Evolutionary conservation across 2,888 invertebrate species (phyloP).

Genomic region (Drosophila tripunctata): DNA sequence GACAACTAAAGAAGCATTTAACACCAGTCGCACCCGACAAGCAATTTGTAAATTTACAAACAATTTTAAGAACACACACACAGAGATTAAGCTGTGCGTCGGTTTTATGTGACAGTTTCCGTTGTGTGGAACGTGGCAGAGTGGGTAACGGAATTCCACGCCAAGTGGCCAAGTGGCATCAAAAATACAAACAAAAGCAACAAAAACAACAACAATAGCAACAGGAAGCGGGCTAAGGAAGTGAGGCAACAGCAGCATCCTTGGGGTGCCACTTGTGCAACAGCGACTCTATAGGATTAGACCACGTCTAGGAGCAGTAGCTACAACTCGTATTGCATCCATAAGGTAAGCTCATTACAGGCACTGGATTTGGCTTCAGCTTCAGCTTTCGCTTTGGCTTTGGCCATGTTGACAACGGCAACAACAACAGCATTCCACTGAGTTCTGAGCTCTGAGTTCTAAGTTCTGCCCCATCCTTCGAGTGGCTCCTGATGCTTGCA

Average conservation of each 20-base stretch:
- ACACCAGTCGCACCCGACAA: conserved; percentile 3
- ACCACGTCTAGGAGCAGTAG: conserved; percentile 31
- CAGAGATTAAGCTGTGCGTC: conserved; percentile 11
- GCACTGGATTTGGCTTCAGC: conserved; percentile 22
- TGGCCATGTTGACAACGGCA: conserved; percentile 53
- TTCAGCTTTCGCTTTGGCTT: conserved; percentile 30
- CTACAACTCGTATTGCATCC: conserved; percentile 56
- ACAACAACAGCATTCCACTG: conserved; percentile 11
- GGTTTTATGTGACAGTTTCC: conserved; percentile 62
- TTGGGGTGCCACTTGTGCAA: conserved; percentile 68
- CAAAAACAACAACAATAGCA: conserved; percentile 57
- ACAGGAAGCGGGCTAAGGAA: conserved; percentile 63
- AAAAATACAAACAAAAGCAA: conserved; percentile 51
- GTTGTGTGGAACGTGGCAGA: conserved; percentile 53
- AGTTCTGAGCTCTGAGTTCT: conserved; percentile 38
- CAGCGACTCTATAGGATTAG: conserved; percentile 56
- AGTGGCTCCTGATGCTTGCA: conserved; percentile 34
- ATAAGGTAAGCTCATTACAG: conserved; percentile 75
- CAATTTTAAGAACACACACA: conserved; percentile 19
- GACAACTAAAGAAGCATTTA: conserved; percentile 6
- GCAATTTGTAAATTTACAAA: conserved; percentile 1
- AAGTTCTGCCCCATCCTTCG: conserved; percentile 21
- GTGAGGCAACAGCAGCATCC: conserved; percentile 37
- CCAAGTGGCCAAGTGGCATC: conserved; percentile 56
- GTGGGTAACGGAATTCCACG: conserved; percentile 69